Evolutionary conservation across 2,888 invertebrate genomes (phyloP).

Genomic region (Apodemia hepburni): DNA sequence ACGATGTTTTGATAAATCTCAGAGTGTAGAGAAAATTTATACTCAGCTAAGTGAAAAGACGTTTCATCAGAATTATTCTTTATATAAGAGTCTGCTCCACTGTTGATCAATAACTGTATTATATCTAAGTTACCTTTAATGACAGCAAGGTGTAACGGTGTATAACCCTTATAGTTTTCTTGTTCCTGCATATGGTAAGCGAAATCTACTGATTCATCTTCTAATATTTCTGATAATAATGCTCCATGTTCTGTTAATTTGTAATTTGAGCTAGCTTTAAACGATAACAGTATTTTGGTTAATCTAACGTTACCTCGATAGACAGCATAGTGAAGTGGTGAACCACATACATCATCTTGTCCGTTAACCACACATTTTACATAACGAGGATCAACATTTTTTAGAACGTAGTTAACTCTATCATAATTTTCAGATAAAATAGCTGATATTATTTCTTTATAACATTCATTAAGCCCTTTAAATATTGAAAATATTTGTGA

Average conservation of each 20-base stretch:
- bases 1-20: background rate
- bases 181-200: background rate
- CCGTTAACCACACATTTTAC: conserved; percentile 16
- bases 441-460: background rate
- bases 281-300: background rate
- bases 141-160: background rate
- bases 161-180: background rate
- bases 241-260: background rate
- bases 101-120: background rate
- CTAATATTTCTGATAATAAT: background rate
- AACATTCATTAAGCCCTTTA: background rate
- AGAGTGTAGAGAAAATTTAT: background rate
- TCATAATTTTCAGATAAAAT: conserved; percentile 1
- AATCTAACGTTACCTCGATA: conserved; percentile 4
- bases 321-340: conserved; percentile 16
- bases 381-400: conserved; percentile 12
- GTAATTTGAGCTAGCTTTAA: conserved; percentile 1
- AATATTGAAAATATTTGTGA: conserved; percentile 10
- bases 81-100: background rate
- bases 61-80: background rate
- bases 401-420: background rate
- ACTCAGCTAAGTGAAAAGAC: background rate
- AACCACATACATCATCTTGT: conserved; percentile 13
- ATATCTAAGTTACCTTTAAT: conserved; percentile 1
- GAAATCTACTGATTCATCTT: background rate